These are phyloP conservation scores for Malaclemys terrapin DNA, from an alignment of 2,113 vertebrate species.

Conservation along the genomic window DNA sequence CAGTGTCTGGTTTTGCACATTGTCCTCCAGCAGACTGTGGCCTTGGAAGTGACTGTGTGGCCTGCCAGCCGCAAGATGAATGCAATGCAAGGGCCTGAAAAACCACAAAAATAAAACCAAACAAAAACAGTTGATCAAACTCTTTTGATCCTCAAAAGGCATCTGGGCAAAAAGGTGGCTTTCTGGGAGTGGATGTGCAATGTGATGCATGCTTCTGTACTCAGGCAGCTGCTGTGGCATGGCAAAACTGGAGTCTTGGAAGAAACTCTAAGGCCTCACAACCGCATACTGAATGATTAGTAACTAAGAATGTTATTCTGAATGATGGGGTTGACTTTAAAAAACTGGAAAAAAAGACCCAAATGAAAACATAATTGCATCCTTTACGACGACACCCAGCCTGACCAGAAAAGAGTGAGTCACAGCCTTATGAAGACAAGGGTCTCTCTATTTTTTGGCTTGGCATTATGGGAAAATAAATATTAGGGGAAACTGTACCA, in stretches of 20 bases:
- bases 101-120: background rate
- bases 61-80: background rate
- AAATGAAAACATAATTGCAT: background rate
- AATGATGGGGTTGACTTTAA: background rate
- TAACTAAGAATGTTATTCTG: background rate
- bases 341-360: background rate
- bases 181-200: background rate
- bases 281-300: background rate
- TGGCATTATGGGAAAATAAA: accelerated
- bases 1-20: accelerated
- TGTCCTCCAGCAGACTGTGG: accelerated
- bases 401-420: background rate
- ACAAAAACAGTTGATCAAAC: background rate
- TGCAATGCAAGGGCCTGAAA: background rate
- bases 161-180: background rate
- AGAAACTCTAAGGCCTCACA: background rate
- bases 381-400: background rate
- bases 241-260: background rate
- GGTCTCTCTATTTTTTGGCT: background rate
- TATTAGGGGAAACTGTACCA: background rate
- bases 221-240: background rate
- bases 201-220: background rate
- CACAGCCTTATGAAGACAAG: accelerated
- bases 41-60: background rate
- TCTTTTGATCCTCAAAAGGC: background rate